Percentiles rank a stretch among this genome's conserved stretches.
phyloP scores from a whole-genome alignment of 2,888 invertebrate species.

The Terebella lapidaria region DNA sequence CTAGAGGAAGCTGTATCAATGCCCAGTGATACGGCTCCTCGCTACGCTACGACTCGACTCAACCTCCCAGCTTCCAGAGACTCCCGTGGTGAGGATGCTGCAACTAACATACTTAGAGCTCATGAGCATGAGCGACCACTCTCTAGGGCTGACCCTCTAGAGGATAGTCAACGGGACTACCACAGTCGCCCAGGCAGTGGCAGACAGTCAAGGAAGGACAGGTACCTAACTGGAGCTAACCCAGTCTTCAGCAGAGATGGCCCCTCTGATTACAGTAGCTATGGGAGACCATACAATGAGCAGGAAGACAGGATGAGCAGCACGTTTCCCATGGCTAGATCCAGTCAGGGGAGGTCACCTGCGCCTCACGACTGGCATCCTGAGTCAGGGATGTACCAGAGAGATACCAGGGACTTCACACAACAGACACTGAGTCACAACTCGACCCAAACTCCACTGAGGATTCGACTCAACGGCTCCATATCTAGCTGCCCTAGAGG shows the following conservation, averaged over 20 bases:
- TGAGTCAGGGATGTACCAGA: neutral
- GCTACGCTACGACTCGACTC: neutral
- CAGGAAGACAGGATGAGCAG: no score
- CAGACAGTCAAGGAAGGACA: neutral
- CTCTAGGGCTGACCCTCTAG: neutral
- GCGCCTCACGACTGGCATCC: neutral
- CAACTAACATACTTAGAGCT: neutral
- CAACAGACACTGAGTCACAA: conserved; percentile 6
- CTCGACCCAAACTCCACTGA: conserved; percentile 14
- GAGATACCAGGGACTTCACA: neutral
- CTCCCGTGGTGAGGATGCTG: conserved; percentile 1
- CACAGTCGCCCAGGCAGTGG: neutral
- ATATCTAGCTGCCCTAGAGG: neutral
- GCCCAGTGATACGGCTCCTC: conserved; percentile 3
- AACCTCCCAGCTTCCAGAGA: conserved; percentile 6
- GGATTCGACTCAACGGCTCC: neutral
- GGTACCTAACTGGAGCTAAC: no score
- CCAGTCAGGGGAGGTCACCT: neutral
- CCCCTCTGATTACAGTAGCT: no score
- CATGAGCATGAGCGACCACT: neutral
- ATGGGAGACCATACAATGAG: neutral
- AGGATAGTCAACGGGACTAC: neutral
- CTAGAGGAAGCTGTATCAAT: conserved; percentile 4
- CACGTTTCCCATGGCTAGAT: neutral
- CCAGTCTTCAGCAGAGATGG: neutral